phyloP scores from a whole-genome alignment of 2,888 invertebrate genomes.

The Rotaria macrura region DNA sequence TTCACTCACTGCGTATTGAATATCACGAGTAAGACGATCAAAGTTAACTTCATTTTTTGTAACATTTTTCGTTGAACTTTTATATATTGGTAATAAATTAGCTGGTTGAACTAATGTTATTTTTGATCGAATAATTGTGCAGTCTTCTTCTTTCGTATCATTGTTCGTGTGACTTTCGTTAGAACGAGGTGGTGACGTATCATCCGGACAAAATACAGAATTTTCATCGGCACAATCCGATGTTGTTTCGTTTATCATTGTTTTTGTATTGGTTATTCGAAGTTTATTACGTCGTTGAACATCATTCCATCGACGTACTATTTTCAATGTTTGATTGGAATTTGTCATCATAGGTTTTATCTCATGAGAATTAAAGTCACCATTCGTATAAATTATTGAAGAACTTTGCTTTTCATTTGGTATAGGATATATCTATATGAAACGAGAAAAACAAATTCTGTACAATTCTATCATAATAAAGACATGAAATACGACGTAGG shows the following conservation, averaged over 20 bases:
- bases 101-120: background rate
- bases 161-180: background rate
- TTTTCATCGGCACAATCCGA: constrained; percentile 9
- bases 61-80: background rate
- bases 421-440: too few relatives aligned
- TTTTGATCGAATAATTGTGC: background rate
- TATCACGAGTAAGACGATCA: constrained; percentile 10
- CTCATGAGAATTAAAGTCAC: background rate
- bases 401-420: background rate
- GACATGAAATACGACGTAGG: too few relatives aligned
- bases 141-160: background rate
- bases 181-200: background rate
- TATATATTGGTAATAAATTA: background rate
- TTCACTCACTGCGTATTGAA: constrained; percentile 12
- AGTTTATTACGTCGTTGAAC: background rate
- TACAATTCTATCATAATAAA: too few relatives aligned
- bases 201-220: background rate
- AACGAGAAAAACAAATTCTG: too few relatives aligned
- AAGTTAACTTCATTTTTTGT: background rate
- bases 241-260: background rate
- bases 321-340: constrained; percentile 10
- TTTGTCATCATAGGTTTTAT: background rate
- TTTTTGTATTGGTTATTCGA: background rate
- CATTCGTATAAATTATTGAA: background rate
- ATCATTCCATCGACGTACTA: constrained; percentile 11